phyloP scores from a whole-genome alignment of 2,113 vertebrate species.

The Romanogobio albipinnatus region DNA sequence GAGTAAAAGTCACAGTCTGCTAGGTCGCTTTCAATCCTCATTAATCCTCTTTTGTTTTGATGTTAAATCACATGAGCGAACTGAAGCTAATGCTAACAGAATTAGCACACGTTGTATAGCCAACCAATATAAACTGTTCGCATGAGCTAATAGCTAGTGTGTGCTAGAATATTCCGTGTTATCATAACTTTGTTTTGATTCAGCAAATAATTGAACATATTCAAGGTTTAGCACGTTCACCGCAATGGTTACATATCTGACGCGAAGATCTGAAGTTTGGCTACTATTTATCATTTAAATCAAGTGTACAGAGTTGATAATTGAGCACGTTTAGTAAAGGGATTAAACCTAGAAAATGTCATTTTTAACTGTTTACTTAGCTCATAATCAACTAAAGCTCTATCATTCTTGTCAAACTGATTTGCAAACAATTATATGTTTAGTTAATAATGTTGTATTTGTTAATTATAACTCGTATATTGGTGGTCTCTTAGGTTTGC shows the following conservation, averaged over 20 bases:
- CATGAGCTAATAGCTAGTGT: conserved; percentile 6
- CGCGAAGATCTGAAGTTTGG: neutral
- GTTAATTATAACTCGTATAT: neutral
- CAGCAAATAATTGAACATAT: neutral
- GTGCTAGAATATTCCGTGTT: conserved; percentile 44
- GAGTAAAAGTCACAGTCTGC: neutral
- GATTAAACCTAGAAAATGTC: neutral
- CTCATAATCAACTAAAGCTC: neutral
- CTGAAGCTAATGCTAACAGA: conserved; percentile 8
- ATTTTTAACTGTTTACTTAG: neutral
- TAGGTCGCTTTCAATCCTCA: neutral
- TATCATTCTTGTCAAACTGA: neutral
- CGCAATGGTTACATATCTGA: neutral
- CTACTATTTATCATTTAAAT: neutral
- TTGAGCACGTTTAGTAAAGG: neutral
- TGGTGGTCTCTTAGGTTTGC: conserved; percentile 36
- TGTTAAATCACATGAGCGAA: conserved; percentile 18
- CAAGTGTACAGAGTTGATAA: neutral
- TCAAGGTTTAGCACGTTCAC: neutral
- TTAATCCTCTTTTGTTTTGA: neutral
- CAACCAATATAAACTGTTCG: conserved; percentile 1
- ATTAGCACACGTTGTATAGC: neutral
- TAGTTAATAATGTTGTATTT: neutral
- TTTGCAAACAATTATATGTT: neutral
- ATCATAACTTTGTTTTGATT: conserved; percentile 1